Evolutionary conservation across 64 coral and sea anemone genomes (phyloP).

Genomic region (Exaiptasia diaphana): DNA sequence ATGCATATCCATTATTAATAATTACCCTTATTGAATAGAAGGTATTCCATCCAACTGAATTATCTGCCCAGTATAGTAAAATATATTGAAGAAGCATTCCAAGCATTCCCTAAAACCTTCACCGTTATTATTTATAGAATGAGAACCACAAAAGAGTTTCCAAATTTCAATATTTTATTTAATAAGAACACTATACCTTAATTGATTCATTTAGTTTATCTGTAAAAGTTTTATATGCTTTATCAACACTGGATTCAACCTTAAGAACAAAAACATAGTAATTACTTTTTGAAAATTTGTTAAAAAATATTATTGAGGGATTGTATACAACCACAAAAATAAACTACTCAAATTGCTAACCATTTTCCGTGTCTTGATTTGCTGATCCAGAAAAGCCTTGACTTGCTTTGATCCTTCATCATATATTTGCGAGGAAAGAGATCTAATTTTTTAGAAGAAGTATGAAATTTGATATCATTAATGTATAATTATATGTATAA

Average conservation of each 20-base stretch:
- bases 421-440: slow-evolving; percentile 63
- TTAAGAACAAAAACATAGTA: slow-evolving; percentile 1
- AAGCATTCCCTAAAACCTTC: no score
- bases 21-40: no score
- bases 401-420: slow-evolving; percentile 82
- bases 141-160: no score
- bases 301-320: neutral
- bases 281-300: no score
- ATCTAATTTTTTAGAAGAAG: slow-evolving; percentile 33
- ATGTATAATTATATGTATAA: no score
- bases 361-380: slow-evolving; percentile 82
- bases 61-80: no score
- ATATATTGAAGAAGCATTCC: no score
- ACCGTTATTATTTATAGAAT: no score
- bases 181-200: slow-evolving; percentile 7
- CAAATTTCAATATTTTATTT: no score
- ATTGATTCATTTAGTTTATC: slow-evolving; percentile 51
- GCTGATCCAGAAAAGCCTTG: slow-evolving; percentile 82
- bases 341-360: slow-evolving; percentile 35
- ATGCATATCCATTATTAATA: no score
- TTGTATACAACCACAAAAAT: neutral
- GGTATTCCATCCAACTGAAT: no score
- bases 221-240: slow-evolving; percentile 40
- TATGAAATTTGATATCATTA: neutral
- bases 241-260: slow-evolving; percentile 57